A percentile compares a stretch with the other conserved stretches of the same genome.
Evolutionary conservation across 2,113 vertebrate species (phyloP).

Genomic region (Rhizomys pruinosus): DNA sequence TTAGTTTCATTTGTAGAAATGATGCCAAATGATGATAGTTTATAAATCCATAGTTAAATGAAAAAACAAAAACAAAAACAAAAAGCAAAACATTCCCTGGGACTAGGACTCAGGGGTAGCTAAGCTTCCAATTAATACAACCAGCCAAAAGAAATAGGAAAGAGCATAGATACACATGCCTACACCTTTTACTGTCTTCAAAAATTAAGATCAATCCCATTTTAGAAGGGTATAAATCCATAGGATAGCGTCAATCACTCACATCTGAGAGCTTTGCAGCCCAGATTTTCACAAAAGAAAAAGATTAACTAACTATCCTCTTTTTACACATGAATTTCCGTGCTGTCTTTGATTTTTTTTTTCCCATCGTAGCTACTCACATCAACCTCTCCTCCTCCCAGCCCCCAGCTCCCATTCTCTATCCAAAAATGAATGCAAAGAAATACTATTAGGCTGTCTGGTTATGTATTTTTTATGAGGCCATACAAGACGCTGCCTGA

Average conservation of each 20-base stretch:
- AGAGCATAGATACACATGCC: not conserved
- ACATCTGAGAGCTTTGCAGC: constrained; percentile 54
- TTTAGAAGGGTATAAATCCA: constrained; percentile 50
- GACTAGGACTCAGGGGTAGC: constrained; percentile 37
- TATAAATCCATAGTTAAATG: constrained; percentile 52
- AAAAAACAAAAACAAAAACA: not conserved
- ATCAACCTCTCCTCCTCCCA: constrained; percentile 65
- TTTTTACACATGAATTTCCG: constrained; percentile 73
- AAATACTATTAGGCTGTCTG: constrained; percentile 92
- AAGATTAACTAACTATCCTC: constrained; percentile 68
- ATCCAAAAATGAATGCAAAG: constrained; percentile 91
- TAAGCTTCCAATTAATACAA: constrained; percentile 62
- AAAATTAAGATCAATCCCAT: constrained; percentile 13
- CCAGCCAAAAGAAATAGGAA: not conserved
- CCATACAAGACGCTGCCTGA: constrained; percentile 91
- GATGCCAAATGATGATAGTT: constrained; percentile 67
- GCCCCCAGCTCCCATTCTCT: constrained; percentile 82
- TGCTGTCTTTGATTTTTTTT: constrained; percentile 67
- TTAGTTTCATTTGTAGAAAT: constrained; percentile 73
- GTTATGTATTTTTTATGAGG: constrained; percentile 93
- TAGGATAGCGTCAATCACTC: constrained; percentile 46
- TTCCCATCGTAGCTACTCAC: constrained; percentile 39
- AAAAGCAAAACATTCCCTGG: constrained; percentile 2
- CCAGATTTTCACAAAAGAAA: constrained; percentile 54
- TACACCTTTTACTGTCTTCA: constrained; percentile 24